phyloP scores from a whole-genome alignment of 1,140 invertebrate genomes.

The Trialeurodes vaporariorum region DNA sequence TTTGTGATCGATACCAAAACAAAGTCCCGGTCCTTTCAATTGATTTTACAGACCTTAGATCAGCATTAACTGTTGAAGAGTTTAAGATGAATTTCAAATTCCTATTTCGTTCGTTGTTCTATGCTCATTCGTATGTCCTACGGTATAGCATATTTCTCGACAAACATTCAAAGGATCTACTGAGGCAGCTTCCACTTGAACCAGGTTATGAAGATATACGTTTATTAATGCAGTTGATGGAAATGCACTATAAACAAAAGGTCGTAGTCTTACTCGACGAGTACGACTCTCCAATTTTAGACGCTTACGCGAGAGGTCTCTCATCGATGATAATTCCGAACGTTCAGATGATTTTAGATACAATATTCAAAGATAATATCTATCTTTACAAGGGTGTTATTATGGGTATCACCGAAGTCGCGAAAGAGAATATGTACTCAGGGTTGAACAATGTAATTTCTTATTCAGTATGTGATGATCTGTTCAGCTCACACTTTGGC shows the following conservation, averaged over 20 bases:
- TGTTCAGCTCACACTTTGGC: background rate
- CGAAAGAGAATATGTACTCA: background rate
- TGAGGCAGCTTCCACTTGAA: background rate
- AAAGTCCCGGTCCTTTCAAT: background rate
- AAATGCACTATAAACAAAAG: background rate
- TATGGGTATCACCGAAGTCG: background rate
- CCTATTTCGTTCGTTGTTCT: too few species aligned
- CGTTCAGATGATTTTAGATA: background rate
- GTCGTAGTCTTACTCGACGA: background rate
- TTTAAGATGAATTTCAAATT: too few species aligned
- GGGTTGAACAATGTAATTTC: background rate
- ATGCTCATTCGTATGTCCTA: too few species aligned
- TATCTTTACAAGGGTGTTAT: background rate
- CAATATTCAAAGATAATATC: background rate
- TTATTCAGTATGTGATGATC: background rate
- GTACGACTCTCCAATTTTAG: background rate
- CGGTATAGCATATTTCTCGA: too few species aligned
- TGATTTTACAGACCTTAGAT: background rate
- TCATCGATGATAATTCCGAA: background rate
- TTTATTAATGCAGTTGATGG: background rate
- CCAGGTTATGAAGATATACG: background rate
- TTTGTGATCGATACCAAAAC: background rate
- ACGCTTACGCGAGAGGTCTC: background rate
- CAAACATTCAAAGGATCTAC: background rate
- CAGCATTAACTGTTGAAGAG: background rate